Evolutionary conservation across 1,140 invertebrate genomes (phyloP), one percentile per base, ranked within the genome.

Genomic region (Cherax destructor): DNA sequence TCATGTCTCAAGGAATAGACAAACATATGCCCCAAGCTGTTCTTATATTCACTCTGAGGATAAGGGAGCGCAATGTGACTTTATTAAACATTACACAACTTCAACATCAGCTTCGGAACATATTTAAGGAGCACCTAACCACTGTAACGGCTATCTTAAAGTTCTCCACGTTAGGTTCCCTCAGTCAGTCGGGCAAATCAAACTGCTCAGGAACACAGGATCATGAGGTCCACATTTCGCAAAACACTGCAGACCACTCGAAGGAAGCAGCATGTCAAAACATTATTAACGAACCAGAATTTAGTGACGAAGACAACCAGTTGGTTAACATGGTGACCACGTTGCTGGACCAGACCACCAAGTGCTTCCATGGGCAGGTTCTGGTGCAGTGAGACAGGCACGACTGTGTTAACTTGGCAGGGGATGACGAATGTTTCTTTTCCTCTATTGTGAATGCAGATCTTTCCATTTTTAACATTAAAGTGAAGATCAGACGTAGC

Each of bases 311-410:
- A 49, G 16, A 3, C 7, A 30, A 52, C n/a, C 79, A 52, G 10
- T 30, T 91, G 3, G 49, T 49, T 69, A 24, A 65, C 47, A 21
- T 91, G 76, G 72, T 91, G 7, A n/a, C 41, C 24, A 69, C 89
- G 0, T 49, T 91, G 61, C 74, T 91, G 52, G 74, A 91, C 10
- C 83, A 91, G 76, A 59, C 74, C 11, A 85, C 72, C 30, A 61
- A 59, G 3, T 61, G 83, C 61, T 91, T 91, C 76, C 89, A 91
- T 56, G 89, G 89, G 4, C 74, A 85, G 59, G 83, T 91, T 11
- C 47, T 91, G 41, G 83, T 91, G 30, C 4, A 69, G 47, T 79
- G 24, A 41, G 59, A 50, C 52, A 21, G n/a, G 21, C 24, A 47
- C 18, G 30, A 76, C 30, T n/a, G 30, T 76, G 7, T 13, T 18